phyloP scores from a whole-genome alignment of 2,888 invertebrate species.

The Hypselothyrea guttata region DNA sequence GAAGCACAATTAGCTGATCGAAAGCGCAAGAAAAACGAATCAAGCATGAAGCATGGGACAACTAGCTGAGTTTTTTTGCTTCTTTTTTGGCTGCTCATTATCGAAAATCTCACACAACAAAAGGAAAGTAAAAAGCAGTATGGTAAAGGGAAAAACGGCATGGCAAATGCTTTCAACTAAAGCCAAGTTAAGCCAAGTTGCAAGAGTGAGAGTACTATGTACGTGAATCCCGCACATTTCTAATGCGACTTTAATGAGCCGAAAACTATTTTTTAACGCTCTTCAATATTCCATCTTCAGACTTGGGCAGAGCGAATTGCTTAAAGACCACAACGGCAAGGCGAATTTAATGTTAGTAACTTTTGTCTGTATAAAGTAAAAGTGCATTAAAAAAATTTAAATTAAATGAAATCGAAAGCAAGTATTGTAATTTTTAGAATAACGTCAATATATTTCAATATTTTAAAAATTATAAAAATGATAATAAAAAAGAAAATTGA shows the following conservation, averaged over 20 bases:
- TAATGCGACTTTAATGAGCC: conserved; percentile 60
- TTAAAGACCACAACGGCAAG: not conserved
- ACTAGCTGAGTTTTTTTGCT: conserved; percentile 17
- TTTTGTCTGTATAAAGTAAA: too few relatives aligned
- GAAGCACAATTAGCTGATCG: conserved; percentile 37
- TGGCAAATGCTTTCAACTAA: conserved; percentile 24
- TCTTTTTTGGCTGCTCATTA: not conserved
- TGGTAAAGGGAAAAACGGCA: conserved; percentile 5
- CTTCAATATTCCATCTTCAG: conserved; percentile 5
- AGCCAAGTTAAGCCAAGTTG: conserved; percentile 15
- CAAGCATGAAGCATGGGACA: conserved; percentile 30
- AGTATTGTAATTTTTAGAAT: too few relatives aligned
- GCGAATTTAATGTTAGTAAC: too few relatives aligned
- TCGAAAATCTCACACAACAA: conserved; percentile 20
- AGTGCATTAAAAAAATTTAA: too few relatives aligned
- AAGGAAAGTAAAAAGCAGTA: conserved; percentile 41
- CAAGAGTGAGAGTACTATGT: conserved; percentile 2
- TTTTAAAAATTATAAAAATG: too few relatives aligned
- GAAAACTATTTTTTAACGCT: conserved; percentile 24
- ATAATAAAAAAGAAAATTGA: too few relatives aligned
- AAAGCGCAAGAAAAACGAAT: not conserved
- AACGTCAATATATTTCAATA: too few relatives aligned
- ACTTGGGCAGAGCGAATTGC: conserved; percentile 39
- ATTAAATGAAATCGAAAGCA: too few relatives aligned
- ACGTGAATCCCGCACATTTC: conserved; percentile 15